phyloP scores from a whole-genome alignment of 2,797 vertebrate genomes.

The Valencia hispanica region DNA sequence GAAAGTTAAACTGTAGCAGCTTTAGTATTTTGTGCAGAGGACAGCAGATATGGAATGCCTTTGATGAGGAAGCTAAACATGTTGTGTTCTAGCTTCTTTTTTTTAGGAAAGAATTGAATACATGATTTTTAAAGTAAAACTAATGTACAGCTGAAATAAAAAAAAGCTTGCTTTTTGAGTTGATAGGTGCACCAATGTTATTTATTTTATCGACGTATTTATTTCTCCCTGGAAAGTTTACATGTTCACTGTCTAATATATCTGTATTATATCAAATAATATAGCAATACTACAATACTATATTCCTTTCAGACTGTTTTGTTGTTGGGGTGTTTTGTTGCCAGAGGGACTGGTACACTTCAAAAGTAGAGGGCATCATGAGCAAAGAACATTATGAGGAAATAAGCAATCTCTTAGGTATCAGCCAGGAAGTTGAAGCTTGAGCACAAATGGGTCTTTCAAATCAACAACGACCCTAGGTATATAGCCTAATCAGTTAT shows the following conservation, averaged over 20 bases:
- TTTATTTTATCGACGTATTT: not conserved
- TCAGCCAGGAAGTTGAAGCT: no score
- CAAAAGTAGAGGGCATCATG: no score
- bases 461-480: no score
- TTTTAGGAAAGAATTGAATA: not conserved
- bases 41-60: not conserved
- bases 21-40: not conserved
- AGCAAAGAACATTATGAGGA: no score
- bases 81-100: not conserved
- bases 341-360: no score
- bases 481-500: no score
- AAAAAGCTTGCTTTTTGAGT: not conserved
- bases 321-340: no score
- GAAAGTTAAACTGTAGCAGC: not conserved
- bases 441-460: no score
- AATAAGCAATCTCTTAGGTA: no score
- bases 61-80: not conserved
- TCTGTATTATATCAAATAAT: not conserved
- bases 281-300: not conserved
- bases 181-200: not conserved
- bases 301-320: not conserved
- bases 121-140: not conserved
- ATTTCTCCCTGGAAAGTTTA: not conserved
- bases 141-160: not conserved
- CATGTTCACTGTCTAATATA: not conserved